Evolutionary conservation across 2,888 invertebrate species (phyloP).

Genomic region (Tipula lateralis): DNA sequence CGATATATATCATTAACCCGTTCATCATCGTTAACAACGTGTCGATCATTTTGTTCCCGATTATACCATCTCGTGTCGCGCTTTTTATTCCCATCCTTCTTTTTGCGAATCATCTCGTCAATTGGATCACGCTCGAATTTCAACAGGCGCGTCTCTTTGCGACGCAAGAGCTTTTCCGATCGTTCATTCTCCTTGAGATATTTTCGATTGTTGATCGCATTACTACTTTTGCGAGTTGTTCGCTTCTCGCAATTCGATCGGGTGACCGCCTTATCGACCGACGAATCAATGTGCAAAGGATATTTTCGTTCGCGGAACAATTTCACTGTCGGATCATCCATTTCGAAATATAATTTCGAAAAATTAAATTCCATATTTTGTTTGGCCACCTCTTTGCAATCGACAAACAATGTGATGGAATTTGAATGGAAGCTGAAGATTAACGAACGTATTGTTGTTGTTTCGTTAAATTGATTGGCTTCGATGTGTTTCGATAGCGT

Average conservation of each 20-base stretch:
- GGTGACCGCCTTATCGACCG: slow-evolving; percentile 46
- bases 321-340: slow-evolving; percentile 49
- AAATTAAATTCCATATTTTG: slow-evolving; percentile 47
- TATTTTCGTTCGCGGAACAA: slow-evolving; percentile 50
- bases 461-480: slow-evolving; percentile 48
- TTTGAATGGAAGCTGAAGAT: slow-evolving; percentile 47
- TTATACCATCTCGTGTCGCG: slow-evolving; percentile 46
- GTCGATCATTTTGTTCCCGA: slow-evolving; percentile 40
- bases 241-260: slow-evolving; percentile 49
- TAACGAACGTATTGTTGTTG: slow-evolving; percentile 48
- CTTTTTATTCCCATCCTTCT: slow-evolving; percentile 48
- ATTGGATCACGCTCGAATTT: background rate
- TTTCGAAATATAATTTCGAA: slow-evolving; percentile 47
- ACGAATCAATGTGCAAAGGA: slow-evolving; percentile 47
- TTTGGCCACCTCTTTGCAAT: slow-evolving; percentile 46
- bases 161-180: slow-evolving; percentile 16
- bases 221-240: slow-evolving; percentile 36
- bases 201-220: slow-evolving; percentile 29
- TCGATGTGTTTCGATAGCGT: slow-evolving; percentile 47
- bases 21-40: slow-evolving; percentile 44
- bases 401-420: slow-evolving; percentile 44
- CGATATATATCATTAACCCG: slow-evolving; percentile 49
- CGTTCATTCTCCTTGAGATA: slow-evolving; percentile 28
- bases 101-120: background rate
- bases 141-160: slow-evolving; percentile 2